Evolutionary conservation across 2,113 vertebrate species (phyloP).

Genomic region (Thunnus maccoyii): DNA sequence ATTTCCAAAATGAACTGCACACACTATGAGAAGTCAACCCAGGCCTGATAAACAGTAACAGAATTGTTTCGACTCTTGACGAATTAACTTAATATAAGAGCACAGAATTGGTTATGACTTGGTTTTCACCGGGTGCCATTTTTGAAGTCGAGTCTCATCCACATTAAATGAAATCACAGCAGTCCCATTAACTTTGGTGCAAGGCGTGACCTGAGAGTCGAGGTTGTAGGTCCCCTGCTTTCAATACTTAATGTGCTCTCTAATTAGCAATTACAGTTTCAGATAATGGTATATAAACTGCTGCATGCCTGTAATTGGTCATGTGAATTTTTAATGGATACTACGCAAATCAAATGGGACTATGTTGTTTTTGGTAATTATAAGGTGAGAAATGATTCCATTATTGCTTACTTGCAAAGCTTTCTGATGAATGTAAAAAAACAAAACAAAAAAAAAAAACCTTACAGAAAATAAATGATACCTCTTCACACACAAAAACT

Average conservation of each 20-base stretch:
- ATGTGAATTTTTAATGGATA: conserved; percentile 43
- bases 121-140: conserved; percentile 36
- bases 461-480: conserved; percentile 53
- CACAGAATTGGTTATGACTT: conserved; percentile 33
- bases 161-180: conserved; percentile 54
- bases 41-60: conserved; percentile 42
- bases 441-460: conserved; percentile 12
- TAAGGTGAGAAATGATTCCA: conserved; percentile 45
- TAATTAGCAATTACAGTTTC: conserved; percentile 62
- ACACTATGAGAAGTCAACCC: conserved; percentile 51
- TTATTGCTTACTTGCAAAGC: conserved; percentile 72
- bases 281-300: conserved; percentile 56
- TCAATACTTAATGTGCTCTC: conserved; percentile 49
- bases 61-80: conserved; percentile 52
- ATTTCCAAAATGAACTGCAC: conserved; percentile 71
- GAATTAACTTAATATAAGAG: conserved; percentile 47
- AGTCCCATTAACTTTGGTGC: conserved; percentile 71
- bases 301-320: conserved; percentile 45
- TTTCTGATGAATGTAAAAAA: conserved; percentile 53
- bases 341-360: conserved; percentile 54
- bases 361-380: conserved; percentile 52
- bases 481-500: conserved; percentile 61
- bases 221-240: conserved; percentile 63
- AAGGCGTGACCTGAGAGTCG: conserved; percentile 64
- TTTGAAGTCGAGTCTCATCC: conserved; percentile 49